Conservation (phyloP, 2,797 vertebrate species). For the Anas georgica region DNA sequence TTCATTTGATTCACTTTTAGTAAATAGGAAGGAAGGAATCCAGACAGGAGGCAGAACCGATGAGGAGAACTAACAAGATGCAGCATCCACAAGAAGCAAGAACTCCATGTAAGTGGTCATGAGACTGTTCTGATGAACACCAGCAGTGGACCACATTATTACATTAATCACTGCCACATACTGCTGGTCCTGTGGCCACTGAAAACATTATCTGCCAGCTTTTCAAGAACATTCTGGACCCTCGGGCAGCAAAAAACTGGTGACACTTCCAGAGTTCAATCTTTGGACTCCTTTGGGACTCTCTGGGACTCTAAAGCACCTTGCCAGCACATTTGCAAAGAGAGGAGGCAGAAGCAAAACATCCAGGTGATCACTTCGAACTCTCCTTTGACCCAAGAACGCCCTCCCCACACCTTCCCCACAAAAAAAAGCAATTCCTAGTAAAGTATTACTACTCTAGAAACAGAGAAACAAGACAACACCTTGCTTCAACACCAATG, state of each 20-base stretch:
- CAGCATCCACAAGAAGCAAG: not conserved
- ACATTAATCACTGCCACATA: not conserved
- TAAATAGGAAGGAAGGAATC: not conserved
- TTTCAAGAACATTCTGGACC: not conserved
- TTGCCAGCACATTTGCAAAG: not conserved
- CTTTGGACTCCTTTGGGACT: not conserved
- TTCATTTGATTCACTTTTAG: not conserved
- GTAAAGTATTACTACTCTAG: not conserved
- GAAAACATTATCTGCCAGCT: not conserved
- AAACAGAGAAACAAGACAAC: not conserved
- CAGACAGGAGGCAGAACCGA: not conserved
- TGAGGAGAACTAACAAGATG: not conserved
- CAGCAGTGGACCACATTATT: not conserved
- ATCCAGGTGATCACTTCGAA: not conserved
- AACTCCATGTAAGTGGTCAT: accelerated
- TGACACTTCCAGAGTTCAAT: not conserved
- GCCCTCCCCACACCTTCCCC: not conserved
- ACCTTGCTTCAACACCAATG: not conserved
- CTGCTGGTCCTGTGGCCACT: not conserved
- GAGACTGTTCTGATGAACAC: not conserved
- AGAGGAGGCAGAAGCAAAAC: not conserved
- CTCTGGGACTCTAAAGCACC: not conserved
- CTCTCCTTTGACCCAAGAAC: not conserved
- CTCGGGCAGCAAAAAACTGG: not conserved
- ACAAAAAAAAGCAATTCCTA: not conserved